phyloP scores from a whole-genome alignment of 2,113 vertebrate species.

The Ciconia maguari region DNA sequence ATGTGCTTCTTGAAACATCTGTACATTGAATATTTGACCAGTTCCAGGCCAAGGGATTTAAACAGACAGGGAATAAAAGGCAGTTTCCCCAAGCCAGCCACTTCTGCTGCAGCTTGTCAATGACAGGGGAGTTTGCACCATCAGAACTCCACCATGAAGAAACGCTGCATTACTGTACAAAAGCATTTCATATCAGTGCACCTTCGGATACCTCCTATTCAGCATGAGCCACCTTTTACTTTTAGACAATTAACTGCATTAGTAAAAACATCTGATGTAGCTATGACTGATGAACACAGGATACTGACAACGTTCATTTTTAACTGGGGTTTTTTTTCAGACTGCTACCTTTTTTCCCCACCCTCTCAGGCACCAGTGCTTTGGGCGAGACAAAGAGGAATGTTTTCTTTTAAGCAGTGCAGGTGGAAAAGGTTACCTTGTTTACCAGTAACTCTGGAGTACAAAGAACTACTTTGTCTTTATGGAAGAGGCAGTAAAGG shows the following conservation, averaged over 20 bases:
- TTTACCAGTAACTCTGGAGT: conserved; percentile 11
- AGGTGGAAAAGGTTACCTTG: conserved; percentile 20
- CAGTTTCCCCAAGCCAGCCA: background rate
- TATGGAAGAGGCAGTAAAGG: background rate
- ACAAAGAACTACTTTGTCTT: conserved; percentile 40
- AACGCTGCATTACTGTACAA: rapidly evolving
- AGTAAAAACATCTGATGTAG: background rate
- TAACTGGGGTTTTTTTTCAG: background rate
- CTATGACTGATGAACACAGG: background rate
- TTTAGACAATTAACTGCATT: background rate
- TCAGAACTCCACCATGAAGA: background rate
- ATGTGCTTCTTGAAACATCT: conserved; percentile 22
- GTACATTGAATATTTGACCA: background rate
- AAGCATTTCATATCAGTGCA: background rate
- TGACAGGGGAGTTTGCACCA: background rate
- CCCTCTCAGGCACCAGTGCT: background rate
- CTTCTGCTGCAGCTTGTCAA: background rate
- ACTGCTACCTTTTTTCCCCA: background rate
- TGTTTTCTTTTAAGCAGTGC: background rate
- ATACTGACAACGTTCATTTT: rapidly evolving
- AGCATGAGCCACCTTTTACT: background rate
- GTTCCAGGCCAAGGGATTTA: background rate
- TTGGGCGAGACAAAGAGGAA: background rate
- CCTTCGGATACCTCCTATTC: background rate
- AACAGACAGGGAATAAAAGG: background rate